These are phyloP conservation scores for Dexiosoma caninum DNA, from an alignment of 2,888 invertebrate species.

Conservation along the genomic window DNA sequence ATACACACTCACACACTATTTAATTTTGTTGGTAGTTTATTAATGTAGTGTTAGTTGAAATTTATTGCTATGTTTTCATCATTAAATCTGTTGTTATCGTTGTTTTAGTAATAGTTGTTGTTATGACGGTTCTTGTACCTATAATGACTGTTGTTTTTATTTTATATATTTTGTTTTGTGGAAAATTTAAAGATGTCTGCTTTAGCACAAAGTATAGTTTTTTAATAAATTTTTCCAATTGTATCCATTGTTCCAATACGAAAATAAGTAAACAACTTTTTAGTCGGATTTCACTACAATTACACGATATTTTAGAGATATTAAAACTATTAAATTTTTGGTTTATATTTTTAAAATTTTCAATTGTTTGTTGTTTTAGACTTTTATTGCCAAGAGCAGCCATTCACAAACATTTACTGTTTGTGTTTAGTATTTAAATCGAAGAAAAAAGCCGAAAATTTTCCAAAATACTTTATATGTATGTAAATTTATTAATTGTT, in stretches of 20 bases:
- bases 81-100: conserved; percentile 16
- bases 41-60: conserved; percentile 66
- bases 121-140: conserved; percentile 69
- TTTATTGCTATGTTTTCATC: conserved; percentile 66
- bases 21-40: conserved; percentile 13
- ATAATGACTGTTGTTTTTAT: conserved; percentile 63
- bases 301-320: not conserved
- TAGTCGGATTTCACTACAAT: not conserved
- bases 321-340: conserved; percentile 1
- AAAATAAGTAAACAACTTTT: conserved; percentile 9
- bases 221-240: conserved; percentile 9
- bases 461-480: not conserved
- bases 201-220: conserved; percentile 12
- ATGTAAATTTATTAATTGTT: conserved; percentile 18
- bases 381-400: conserved; percentile 31
- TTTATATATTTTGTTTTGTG: conserved; percentile 57
- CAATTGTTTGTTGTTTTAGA: conserved; percentile 22
- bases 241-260: not conserved
- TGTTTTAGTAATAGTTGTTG: conserved; percentile 16
- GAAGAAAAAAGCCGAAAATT: conserved; percentile 14
- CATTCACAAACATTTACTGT: conserved; percentile 48
- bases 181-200: conserved; percentile 53
- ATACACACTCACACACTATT: conserved; percentile 21
- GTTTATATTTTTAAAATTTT: conserved; percentile 8
- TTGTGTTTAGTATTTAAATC: conserved; percentile 20